Conservation (phyloP, 2,113 vertebrate species). For the Struthio camelus region DNA sequence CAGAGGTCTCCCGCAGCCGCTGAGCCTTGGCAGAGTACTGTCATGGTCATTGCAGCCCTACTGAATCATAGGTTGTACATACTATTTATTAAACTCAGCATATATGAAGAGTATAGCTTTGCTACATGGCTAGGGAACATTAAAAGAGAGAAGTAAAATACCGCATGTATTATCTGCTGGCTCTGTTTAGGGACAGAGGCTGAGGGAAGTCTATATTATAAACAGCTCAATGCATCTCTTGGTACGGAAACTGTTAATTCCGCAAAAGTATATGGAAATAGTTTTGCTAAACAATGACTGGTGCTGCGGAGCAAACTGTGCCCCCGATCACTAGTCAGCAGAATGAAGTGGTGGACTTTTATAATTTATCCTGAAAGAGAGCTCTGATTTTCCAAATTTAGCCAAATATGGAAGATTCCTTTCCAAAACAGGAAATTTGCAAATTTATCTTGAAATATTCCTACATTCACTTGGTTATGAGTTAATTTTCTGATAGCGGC, state of each 20-base stretch:
- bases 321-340: neutral
- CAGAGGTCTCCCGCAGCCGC: neutral
- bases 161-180: conserved; percentile 11
- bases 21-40: neutral
- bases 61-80: neutral
- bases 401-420: neutral
- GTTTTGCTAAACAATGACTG: neutral
- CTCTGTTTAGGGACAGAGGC: conserved; percentile 30
- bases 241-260: conserved; percentile 28
- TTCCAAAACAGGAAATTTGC: neutral
- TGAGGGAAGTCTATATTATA: conserved; percentile 36
- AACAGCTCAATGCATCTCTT: conserved; percentile 40
- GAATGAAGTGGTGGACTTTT: neutral
- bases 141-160: neutral
- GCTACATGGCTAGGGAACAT: neutral
- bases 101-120: neutral
- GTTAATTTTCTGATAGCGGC: neutral
- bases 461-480: neutral
- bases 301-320: neutral
- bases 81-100: neutral
- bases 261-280: neutral
- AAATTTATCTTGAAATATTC: neutral
- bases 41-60: neutral
- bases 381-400: neutral
- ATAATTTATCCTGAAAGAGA: neutral